These are phyloP conservation scores for Philereme transversata DNA, from an alignment of 2,888 invertebrate genomes.

Conservation along the genomic window DNA sequence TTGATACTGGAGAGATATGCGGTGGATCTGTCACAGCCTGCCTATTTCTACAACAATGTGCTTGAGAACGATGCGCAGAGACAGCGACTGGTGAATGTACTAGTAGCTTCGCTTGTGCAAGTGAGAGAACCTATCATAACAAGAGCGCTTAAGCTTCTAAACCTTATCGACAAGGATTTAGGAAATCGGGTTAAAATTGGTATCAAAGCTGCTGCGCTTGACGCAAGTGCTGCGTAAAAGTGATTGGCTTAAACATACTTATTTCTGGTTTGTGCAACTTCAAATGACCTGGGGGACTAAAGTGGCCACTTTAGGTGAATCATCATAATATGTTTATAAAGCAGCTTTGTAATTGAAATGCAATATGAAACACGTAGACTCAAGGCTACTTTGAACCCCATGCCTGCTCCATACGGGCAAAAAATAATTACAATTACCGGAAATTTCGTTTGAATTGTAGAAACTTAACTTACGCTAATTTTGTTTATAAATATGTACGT, in stretches of 20 bases:
- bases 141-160: slow-evolving; percentile 6
- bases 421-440: no score
- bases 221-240: neutral
- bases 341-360: no score
- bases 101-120: slow-evolving; percentile 1
- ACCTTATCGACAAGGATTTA: slow-evolving; percentile 17
- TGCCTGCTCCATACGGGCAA: no score
- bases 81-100: slow-evolving; percentile 10
- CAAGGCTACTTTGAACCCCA: no score
- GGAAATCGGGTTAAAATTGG: slow-evolving; percentile 11
- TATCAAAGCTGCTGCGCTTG: slow-evolving; percentile 8
- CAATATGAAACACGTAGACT: no score
- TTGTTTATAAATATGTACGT: no score
- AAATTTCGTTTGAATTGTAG: no score
- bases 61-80: slow-evolving; percentile 81
- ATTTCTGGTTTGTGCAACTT: neutral
- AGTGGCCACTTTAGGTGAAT: no score
- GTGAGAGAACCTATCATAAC: slow-evolving; percentile 13
- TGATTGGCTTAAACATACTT: neutral
- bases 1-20: slow-evolving; percentile 42
- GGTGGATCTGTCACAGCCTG: slow-evolving; percentile 81
- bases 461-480: no score
- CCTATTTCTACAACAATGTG: slow-evolving; percentile 87
- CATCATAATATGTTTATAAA: no score
- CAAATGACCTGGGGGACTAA: no score